Evolutionary conservation across 1,140 invertebrate species (phyloP).

Genomic region (Rhopalosiphum padi): DNA sequence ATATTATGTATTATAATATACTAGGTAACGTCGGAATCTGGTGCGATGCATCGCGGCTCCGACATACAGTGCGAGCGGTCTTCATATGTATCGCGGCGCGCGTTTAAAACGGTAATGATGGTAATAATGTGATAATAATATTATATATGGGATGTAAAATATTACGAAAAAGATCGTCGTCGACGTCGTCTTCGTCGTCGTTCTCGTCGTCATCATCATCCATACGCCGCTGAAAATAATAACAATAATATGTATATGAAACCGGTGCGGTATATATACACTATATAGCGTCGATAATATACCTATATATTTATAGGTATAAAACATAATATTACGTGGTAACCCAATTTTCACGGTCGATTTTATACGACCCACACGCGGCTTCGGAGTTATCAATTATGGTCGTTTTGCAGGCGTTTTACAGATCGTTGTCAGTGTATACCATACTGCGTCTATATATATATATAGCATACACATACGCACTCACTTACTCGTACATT

Average conservation of each 20-base stretch:
- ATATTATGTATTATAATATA: neutral
- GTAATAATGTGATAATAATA: neutral
- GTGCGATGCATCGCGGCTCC: neutral
- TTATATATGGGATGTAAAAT: neutral
- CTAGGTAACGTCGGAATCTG: neutral
- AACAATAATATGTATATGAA: constrained; percentile 26
- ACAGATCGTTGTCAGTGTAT: constrained; percentile 47
- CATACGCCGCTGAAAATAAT: neutral
- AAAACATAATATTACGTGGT: constrained; percentile 7
- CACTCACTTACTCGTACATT: neutral
- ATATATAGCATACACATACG: neutral
- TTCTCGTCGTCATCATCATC: neutral
- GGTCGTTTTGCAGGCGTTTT: constrained; percentile 49
- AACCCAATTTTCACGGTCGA: constrained; percentile 55
- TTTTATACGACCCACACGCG: constrained; percentile 40
- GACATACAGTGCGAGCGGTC: neutral
- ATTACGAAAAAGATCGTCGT: neutral
- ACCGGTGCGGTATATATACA: neutral
- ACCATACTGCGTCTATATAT: neutral
- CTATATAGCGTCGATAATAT: too few species aligned
- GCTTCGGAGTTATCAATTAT: constrained; percentile 26
- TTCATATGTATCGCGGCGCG: neutral
- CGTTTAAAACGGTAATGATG: neutral
- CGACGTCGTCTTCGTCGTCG: neutral
- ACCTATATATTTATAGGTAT: neutral